Evolutionary conservation across 1,140 invertebrate species (phyloP), one percentile per base, ranked within the genome.

Genomic region (Stegodyphus dumicola): DNA sequence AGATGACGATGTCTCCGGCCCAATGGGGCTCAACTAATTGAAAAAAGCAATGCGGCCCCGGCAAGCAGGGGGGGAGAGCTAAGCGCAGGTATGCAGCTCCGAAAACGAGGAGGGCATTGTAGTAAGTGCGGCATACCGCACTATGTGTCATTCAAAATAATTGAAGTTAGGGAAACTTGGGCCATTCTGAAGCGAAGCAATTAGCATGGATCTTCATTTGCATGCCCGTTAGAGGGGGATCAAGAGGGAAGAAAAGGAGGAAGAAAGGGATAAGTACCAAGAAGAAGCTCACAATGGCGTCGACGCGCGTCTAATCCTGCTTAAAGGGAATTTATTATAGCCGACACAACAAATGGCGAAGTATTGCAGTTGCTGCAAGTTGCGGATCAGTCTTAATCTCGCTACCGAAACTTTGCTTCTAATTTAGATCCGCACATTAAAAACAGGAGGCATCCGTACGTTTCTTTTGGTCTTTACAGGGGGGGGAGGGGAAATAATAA

Each of bases 21-120:
- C 81, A 85, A 85, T 85, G 81, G 81, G 81, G 81, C 81, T 85
- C 71, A 66, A 85, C 81, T 85, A 85, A 85, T 85, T 85, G 81
- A 85, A 85, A 85, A 85, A 85, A 85, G 78, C 77, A 79, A 67
- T 67, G 65, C 65, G 11, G 56, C 56, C 56, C 9, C 56, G 9
- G 9, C 56, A 60, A 69, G 53, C 54, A 64, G 67, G 33, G 52
- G 17, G 51, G 52, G 54, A 17, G 53, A 71, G 52, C 54, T 17
- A 33, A 56, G 70, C 70, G 49, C 54, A 60, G 56, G 79, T 74
- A 74, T 13, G 9, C 64, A 15, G 77, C 66, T 7, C 65, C 17
- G 65, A 67, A 67, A 67, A 67, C 11, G 65, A 67, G 65, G 65
- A 15, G 65, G 65, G 65, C 52, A 79, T 69, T 69, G 77, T 69